A percentile compares a stretch with the other conserved stretches of the same genome.
Evolutionary conservation across 2,797 vertebrate species (phyloP).

Genomic region (Myoxocephalus aenaeus): DNA sequence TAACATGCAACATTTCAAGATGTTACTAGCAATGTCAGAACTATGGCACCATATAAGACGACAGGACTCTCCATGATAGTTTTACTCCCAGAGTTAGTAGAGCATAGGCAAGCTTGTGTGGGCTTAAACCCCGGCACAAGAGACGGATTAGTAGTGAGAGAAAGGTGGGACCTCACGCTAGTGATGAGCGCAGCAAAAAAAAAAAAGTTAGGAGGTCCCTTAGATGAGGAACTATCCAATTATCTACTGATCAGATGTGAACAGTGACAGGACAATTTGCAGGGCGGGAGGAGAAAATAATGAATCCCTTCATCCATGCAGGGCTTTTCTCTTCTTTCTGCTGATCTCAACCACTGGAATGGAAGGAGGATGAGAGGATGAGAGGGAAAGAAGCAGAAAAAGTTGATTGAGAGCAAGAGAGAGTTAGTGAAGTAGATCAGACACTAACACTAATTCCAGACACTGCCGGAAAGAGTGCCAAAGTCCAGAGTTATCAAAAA

Average conservation of each 20-base stretch:
- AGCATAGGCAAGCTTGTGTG: not conserved
- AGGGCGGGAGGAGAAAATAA: constrained; percentile 43
- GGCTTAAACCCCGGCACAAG: constrained; percentile 8
- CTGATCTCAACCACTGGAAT: constrained; percentile 23
- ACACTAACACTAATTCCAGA: constrained; percentile 23
- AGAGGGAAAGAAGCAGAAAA: constrained; percentile 9
- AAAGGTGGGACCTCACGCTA: constrained; percentile 11
- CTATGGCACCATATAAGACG: not conserved
- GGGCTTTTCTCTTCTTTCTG: constrained; percentile 30
- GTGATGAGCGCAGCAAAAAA: constrained; percentile 51
- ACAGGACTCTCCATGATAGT: not conserved
- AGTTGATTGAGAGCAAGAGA: constrained; percentile 13
- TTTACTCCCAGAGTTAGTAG: not conserved
- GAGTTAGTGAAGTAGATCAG: constrained; percentile 46
- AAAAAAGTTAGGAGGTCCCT: constrained; percentile 46
- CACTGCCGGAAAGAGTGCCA: not conserved
- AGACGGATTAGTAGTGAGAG: constrained; percentile 13
- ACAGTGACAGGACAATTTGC: constrained; percentile 59
- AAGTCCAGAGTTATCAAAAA: constrained; percentile 26
- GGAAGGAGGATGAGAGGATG: not conserved
- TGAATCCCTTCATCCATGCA: constrained; percentile 56
- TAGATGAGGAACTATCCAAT: constrained; percentile 63
- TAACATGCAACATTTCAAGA: not conserved
- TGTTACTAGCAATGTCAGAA: not conserved
- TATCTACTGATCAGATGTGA: constrained; percentile 66